Percentiles rank a stretch among this genome's conserved stretches.
These are phyloP conservation scores for Deroplatys truncata DNA, from an alignment of 2,888 invertebrate species.

Conservation along the genomic window DNA sequence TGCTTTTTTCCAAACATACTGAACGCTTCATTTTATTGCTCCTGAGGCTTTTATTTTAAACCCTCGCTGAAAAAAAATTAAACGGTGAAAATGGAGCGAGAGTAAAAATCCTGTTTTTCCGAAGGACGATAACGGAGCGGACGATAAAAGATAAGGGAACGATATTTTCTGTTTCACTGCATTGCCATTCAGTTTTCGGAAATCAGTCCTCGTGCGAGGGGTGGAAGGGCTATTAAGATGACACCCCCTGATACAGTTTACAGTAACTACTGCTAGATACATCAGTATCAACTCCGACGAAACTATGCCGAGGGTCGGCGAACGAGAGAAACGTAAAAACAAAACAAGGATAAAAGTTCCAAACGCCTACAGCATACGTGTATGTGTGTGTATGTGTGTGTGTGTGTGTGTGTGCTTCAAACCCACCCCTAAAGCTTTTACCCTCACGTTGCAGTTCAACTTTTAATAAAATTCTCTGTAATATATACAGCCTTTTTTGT, in stretches of 20 bases:
- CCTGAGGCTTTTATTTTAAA: no score
- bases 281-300: background rate
- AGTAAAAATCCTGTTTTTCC: no score
- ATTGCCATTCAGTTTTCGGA: no score
- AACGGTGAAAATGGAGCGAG: no score
- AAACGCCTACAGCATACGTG: background rate
- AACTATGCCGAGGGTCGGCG: background rate
- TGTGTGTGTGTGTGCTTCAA: background rate
- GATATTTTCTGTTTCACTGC: no score
- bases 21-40: no score
- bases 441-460: background rate
- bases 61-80: no score
- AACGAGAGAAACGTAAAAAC: background rate
- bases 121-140: no score
- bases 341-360: background rate
- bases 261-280: background rate
- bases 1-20: no score
- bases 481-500: background rate
- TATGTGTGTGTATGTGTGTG: background rate
- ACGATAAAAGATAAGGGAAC: no score
- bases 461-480: background rate
- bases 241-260: background rate
- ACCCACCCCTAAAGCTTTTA: background rate
- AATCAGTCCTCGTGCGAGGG: no score
- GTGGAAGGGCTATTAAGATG: background rate